These are phyloP conservation scores for Clivina fossor DNA, from an alignment of 2,888 invertebrate genomes.

Conservation along the genomic window DNA sequence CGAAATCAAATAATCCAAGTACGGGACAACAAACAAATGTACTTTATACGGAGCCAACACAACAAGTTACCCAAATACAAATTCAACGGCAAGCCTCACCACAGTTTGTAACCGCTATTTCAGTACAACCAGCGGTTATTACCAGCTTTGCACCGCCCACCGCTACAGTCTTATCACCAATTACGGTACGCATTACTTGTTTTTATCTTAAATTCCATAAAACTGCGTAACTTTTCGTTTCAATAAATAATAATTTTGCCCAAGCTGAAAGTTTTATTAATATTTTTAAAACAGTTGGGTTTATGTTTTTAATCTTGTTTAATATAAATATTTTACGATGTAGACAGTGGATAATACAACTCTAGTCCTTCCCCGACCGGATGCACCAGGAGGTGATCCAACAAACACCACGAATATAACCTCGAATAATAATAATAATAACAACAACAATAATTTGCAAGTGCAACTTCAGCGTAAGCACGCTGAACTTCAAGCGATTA, in stretches of 20 bases:
- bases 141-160: conserved; percentile 62
- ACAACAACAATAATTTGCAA: conserved; percentile 53
- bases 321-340: no score
- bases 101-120: conserved; percentile 61
- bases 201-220: background rate
- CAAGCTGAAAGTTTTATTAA: no score
- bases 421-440: no score
- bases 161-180: conserved; percentile 50
- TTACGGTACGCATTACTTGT: conserved; percentile 40
- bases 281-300: no score
- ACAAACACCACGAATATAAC: no score
- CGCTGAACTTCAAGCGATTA: conserved; percentile 81
- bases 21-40: conserved; percentile 38
- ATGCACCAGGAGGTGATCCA: no score
- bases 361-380: no score
- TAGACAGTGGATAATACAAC: no score
- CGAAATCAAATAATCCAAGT: no score
- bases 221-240: background rate
- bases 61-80: conserved; percentile 39
- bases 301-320: no score
- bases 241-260: no score
- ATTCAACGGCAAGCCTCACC: conserved; percentile 43
- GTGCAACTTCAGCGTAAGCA: conserved; percentile 80
- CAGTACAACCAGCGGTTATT: conserved; percentile 60
- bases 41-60: conserved; percentile 44